Conservation (phyloP, 1,140 invertebrate species). For the Battus philenor region DNA sequence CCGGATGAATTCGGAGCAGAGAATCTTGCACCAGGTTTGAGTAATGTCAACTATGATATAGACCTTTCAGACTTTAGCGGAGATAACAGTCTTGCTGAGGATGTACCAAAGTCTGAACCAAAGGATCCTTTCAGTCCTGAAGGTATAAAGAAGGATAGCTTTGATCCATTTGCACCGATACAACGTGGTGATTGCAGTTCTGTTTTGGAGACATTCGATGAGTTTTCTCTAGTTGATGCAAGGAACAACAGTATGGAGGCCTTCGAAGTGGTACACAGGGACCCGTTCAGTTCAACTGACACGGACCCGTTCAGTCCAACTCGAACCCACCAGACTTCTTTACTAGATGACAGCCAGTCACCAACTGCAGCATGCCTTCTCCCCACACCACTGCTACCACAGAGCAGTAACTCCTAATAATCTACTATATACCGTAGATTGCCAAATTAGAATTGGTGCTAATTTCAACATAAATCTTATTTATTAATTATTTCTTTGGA, state of each 20-base stretch:
- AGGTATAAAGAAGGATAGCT: slow-evolving; percentile 31
- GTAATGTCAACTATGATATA: slow-evolving; percentile 85
- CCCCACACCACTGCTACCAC: slow-evolving; percentile 79
- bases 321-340: slow-evolving; percentile 49
- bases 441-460: too few relatives aligned
- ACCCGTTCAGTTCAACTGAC: slow-evolving; percentile 22
- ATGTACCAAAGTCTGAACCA: slow-evolving; percentile 54
- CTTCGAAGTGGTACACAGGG: slow-evolving; percentile 46
- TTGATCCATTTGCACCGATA: slow-evolving; percentile 47
- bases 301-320: slow-evolving; percentile 31
- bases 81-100: slow-evolving; percentile 81
- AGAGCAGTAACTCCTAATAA: slow-evolving; percentile 45
- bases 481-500: too few relatives aligned
- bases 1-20: slow-evolving; percentile 76
- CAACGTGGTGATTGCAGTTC: slow-evolving; percentile 24
- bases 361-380: slow-evolving; percentile 77
- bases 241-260: slow-evolving; percentile 33
- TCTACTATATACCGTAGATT: too few relatives aligned
- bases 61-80: slow-evolving; percentile 82
- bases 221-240: slow-evolving; percentile 45
- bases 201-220: slow-evolving; percentile 48
- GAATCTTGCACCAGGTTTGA: slow-evolving; percentile 76
- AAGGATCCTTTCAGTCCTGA: slow-evolving; percentile 59
- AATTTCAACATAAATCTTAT: too few relatives aligned
- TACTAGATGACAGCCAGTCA: slow-evolving; percentile 78